These are phyloP conservation scores for Arion vulgaris DNA, from an alignment of 1,140 invertebrate genomes.

Conservation along the genomic window DNA sequence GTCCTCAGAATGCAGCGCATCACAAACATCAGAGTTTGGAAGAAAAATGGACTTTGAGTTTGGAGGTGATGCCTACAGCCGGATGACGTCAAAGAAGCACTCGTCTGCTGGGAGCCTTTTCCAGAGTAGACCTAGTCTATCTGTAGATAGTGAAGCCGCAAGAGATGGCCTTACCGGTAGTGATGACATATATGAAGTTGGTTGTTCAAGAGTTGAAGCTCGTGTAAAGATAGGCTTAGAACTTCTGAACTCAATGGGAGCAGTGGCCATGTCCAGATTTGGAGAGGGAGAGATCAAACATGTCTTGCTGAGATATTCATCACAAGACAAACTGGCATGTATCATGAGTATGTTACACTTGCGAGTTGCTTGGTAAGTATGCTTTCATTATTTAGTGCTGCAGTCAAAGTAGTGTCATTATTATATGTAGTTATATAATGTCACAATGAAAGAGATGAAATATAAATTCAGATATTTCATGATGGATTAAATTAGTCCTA, in stretches of 20 bases:
- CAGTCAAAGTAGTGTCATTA: no score
- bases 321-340: slow-evolving; percentile 21
- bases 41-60: slow-evolving; percentile 35
- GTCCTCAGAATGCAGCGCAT: slow-evolving; percentile 19
- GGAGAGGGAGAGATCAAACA: slow-evolving; percentile 31
- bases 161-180: neutral
- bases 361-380: slow-evolving; percentile 27
- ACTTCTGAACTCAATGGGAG: neutral
- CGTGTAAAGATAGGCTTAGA: slow-evolving; percentile 12
- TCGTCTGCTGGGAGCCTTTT: neutral
- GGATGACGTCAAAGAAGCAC: neutral
- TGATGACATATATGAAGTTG: slow-evolving; percentile 9
- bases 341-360: slow-evolving; percentile 18
- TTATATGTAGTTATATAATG: no score
- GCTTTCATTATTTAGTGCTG: neutral
- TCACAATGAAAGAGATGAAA: no score
- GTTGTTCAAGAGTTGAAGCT: neutral
- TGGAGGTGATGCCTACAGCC: slow-evolving; percentile 37
- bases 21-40: slow-evolving; percentile 30
- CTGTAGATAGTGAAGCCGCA: neutral
- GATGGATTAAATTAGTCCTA: no score
- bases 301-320: neutral
- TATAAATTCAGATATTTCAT: no score
- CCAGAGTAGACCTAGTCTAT: neutral
- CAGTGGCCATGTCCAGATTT: slow-evolving; percentile 22